These are phyloP conservation scores for Gymnopithys bicolor DNA, from an alignment of 2,797 vertebrate genomes.

Conservation along the genomic window DNA sequence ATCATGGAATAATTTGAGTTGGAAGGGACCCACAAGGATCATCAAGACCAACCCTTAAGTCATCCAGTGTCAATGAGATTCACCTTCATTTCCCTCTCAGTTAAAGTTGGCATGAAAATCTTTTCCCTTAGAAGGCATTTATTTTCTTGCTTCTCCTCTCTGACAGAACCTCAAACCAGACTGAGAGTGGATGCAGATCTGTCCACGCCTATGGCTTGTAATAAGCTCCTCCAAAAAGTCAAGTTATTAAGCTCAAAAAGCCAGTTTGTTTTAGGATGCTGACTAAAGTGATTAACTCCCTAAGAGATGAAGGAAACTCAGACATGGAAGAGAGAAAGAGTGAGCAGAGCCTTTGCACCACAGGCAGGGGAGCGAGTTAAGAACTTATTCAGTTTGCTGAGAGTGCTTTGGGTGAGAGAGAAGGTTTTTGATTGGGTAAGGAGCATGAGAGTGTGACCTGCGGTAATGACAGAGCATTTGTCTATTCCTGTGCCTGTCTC, in stretches of 20 bases:
- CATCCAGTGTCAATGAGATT: background rate
- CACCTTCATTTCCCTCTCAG: background rate
- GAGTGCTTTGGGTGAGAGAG: background rate
- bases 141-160: background rate
- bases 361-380: background rate
- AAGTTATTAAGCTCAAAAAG: background rate
- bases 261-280: background rate
- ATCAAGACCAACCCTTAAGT: background rate
- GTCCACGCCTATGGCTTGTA: background rate
- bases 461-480: background rate
- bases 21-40: background rate
- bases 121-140: background rate
- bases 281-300: background rate
- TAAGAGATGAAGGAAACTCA: background rate
- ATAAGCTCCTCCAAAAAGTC: background rate
- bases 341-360: background rate
- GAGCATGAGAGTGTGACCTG: background rate
- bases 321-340: background rate
- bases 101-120: background rate
- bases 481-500: background rate
- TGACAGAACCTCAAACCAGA: background rate
- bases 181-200: background rate
- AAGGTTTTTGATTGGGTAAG: background rate
- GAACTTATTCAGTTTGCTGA: background rate
- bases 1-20: background rate